Conservation (phyloP, 2,113 vertebrate genomes). For the Passer montanus region DNA sequence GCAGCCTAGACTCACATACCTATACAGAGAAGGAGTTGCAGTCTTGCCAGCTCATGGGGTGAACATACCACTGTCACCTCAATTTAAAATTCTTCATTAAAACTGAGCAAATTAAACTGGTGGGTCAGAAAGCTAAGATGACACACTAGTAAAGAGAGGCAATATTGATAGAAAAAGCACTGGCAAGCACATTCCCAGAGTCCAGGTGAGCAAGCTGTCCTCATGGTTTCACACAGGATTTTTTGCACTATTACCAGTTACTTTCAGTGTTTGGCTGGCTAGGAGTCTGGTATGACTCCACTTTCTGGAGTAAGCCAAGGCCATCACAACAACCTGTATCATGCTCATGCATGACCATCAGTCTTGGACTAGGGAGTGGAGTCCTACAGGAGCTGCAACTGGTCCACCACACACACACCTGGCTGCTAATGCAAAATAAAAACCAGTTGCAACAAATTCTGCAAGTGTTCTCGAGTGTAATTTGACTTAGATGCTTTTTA, state of each 20-base stretch:
- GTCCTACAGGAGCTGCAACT: fast-evolving
- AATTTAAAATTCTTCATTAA: background rate
- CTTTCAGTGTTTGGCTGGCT: background rate
- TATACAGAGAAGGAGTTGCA: background rate
- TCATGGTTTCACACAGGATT: fast-evolving
- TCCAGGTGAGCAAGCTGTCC: background rate
- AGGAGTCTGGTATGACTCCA: fast-evolving
- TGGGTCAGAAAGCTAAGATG: background rate
- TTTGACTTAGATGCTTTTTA: background rate
- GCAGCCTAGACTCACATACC: background rate
- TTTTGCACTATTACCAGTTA: background rate
- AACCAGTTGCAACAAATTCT: background rate
- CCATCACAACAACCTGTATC: background rate
- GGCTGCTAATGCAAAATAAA: background rate
- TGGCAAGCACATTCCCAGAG: background rate
- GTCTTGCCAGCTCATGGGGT: background rate
- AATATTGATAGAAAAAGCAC: background rate
- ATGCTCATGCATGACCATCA: background rate
- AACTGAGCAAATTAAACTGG: background rate
- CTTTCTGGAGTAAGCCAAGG: background rate
- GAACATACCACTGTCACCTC: background rate
- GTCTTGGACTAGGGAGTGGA: background rate
- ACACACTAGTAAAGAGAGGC: background rate
- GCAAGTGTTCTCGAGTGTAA: background rate
- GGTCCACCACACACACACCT: background rate